phyloP scores from a whole-genome alignment of 2,888 invertebrate genomes.

The Acrobasis suavella region DNA sequence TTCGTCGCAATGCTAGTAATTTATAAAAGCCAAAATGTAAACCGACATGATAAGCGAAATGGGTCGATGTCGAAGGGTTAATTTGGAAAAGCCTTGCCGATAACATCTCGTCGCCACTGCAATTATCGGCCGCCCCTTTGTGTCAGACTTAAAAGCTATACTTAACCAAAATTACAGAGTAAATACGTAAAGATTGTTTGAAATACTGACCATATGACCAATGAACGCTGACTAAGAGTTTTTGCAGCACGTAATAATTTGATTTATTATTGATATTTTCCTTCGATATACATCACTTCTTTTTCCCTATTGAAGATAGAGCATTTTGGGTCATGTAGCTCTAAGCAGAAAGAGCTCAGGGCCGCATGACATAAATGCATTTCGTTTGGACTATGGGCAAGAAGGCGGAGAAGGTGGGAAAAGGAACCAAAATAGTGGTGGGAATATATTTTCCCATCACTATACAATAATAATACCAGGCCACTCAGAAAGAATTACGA shows the following conservation, averaged over 20 bases:
- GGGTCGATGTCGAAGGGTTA: slow-evolving; percentile 51
- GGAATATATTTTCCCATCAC: too few relatives aligned
- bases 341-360: too few relatives aligned
- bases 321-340: too few relatives aligned
- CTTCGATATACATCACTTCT: too few relatives aligned
- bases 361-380: too few relatives aligned
- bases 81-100: slow-evolving; percentile 61
- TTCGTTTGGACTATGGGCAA: too few relatives aligned
- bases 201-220: slow-evolving; percentile 6
- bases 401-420: too few relatives aligned
- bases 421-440: too few relatives aligned
- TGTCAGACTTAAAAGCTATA: slow-evolving; percentile 57
- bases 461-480: too few relatives aligned
- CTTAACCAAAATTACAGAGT: slow-evolving; percentile 63
- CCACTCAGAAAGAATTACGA: too few relatives aligned
- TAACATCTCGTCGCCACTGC: slow-evolving; percentile 65
- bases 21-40: slow-evolving; percentile 11
- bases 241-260: neutral
- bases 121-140: slow-evolving; percentile 64
- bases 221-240: neutral
- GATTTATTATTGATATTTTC: too few relatives aligned
- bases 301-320: too few relatives aligned
- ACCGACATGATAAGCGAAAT: slow-evolving; percentile 34
- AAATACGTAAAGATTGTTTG: slow-evolving; percentile 45
- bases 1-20: neutral